A percentile compares a stretch with the other conserved stretches of the same genome.
Conservation (phyloP, 2,888 invertebrate genomes). For the Tryphoninae sp. region DNA sequence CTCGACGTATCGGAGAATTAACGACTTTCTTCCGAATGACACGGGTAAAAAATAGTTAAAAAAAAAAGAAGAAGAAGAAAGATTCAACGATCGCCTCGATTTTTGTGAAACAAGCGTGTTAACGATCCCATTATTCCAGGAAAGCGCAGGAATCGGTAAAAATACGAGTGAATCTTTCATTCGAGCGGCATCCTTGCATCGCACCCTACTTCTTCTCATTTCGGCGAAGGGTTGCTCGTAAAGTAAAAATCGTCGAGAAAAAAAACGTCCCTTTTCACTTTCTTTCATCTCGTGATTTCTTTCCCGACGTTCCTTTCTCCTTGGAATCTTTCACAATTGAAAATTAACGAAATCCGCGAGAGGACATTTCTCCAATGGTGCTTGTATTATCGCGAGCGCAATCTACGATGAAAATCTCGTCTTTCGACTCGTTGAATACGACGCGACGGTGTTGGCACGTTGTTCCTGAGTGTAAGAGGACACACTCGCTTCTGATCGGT, state of each 20-base stretch:
- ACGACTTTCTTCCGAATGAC: conserved; percentile 23
- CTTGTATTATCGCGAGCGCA: conserved; percentile 43
- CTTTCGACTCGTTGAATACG: conserved; percentile 26
- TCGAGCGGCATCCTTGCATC: conserved; percentile 33
- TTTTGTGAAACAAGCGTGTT: conserved; percentile 34
- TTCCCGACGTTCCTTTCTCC: conserved; percentile 23
- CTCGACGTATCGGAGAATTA: conserved; percentile 6
- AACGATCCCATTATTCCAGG: conserved; percentile 45
- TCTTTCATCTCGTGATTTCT: conserved; percentile 33
- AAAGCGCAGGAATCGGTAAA: conserved; percentile 10
- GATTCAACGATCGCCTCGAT: background rate
- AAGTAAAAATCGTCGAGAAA: conserved; percentile 63
- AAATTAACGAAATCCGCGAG: conserved; percentile 40
- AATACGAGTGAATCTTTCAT: conserved; percentile 13
- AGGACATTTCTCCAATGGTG: conserved; percentile 42
- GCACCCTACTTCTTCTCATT: conserved; percentile 40
- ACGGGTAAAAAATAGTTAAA: conserved; percentile 16
- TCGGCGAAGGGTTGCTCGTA: conserved; percentile 74
- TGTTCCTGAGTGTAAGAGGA: conserved; percentile 23
- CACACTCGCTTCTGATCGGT: conserved; percentile 38
- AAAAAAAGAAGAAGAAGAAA: background rate
- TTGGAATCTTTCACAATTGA: background rate
- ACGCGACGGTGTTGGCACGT: conserved; percentile 32
- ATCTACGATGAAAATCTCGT: conserved; percentile 51
- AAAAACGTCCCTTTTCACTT: conserved; percentile 33